Percentiles rank a stretch among this genome's conserved stretches.
phyloP scores from a whole-genome alignment of 2,113 vertebrate species.

The Centropristis striata region DNA sequence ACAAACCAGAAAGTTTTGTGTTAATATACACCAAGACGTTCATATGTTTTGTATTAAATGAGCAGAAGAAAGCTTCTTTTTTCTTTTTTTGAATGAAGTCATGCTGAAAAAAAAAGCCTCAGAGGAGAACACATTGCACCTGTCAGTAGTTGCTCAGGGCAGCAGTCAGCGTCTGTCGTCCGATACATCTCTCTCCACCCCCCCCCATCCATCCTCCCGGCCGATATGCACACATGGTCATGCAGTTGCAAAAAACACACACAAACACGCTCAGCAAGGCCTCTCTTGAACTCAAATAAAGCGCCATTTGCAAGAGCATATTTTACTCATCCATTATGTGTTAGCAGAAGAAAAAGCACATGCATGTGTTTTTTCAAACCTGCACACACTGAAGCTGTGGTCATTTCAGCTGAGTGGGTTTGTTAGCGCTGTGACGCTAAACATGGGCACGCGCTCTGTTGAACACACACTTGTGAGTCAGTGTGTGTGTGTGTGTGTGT shows the following conservation, averaged over 20 bases:
- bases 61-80: neutral
- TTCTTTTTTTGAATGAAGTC: constrained; percentile 55
- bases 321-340: constrained; percentile 58
- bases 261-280: constrained; percentile 53
- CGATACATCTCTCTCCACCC: constrained; percentile 31
- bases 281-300: constrained; percentile 56
- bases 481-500: neutral
- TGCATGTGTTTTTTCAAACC: constrained; percentile 31
- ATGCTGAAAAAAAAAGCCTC: constrained; percentile 67
- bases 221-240: constrained; percentile 33
- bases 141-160: constrained; percentile 75
- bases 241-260: constrained; percentile 12
- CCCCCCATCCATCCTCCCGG: constrained; percentile 36
- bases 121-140: constrained; percentile 68
- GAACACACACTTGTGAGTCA: constrained; percentile 45
- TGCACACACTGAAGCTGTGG: constrained; percentile 30
- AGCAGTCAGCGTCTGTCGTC: constrained; percentile 62
- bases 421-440: constrained; percentile 60
- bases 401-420: constrained; percentile 58
- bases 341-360: constrained; percentile 22
- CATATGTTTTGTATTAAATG: constrained; percentile 36
- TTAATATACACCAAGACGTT: neutral
- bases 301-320: constrained; percentile 55
- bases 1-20: constrained; percentile 19
- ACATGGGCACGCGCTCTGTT: constrained; percentile 44